These are phyloP conservation scores for Drosophila santomea DNA, from an alignment of 1,140 invertebrate species.

Conservation along the genomic window DNA sequence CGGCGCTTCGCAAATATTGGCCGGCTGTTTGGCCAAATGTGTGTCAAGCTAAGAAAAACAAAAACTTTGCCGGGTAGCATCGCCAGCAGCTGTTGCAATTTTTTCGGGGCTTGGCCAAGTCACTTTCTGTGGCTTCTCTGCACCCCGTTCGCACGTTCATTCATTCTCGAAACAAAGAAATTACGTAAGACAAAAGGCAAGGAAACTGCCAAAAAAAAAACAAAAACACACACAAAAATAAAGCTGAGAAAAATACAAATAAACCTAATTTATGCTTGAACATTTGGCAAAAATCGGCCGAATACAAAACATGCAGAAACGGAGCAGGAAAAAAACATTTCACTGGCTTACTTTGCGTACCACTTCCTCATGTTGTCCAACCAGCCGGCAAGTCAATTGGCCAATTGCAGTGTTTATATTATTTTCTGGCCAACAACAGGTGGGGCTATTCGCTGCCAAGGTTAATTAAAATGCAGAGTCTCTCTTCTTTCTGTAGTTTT, in stretches of 20 bases:
- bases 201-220: constrained; percentile 61
- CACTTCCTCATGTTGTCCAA: constrained; percentile 77
- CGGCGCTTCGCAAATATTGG: constrained; percentile 59
- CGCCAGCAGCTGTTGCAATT: constrained; percentile 59
- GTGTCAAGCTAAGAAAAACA: constrained; percentile 71
- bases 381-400: constrained; percentile 80
- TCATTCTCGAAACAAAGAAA: constrained; percentile 56
- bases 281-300: constrained; percentile 45
- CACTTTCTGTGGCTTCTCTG: constrained; percentile 41
- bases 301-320: constrained; percentile 17
- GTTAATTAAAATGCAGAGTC: constrained; percentile 75
- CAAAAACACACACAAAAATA: neutral
- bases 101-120: constrained; percentile 26
- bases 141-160: constrained; percentile 45
- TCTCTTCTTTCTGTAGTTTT: constrained; percentile 21
- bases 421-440: constrained; percentile 29
- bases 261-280: constrained; percentile 60
- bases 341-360: constrained; percentile 71
- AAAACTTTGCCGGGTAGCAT: constrained; percentile 44
- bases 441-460: constrained; percentile 74
- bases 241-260: constrained; percentile 10
- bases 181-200: constrained; percentile 43
- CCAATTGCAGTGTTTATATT: constrained; percentile 74
- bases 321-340: constrained; percentile 71
- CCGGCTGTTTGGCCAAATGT: constrained; percentile 47